Base-by-base conservation (phyloP, 2,113 vertebrate species). In the Nettapus auritus region DNA sequence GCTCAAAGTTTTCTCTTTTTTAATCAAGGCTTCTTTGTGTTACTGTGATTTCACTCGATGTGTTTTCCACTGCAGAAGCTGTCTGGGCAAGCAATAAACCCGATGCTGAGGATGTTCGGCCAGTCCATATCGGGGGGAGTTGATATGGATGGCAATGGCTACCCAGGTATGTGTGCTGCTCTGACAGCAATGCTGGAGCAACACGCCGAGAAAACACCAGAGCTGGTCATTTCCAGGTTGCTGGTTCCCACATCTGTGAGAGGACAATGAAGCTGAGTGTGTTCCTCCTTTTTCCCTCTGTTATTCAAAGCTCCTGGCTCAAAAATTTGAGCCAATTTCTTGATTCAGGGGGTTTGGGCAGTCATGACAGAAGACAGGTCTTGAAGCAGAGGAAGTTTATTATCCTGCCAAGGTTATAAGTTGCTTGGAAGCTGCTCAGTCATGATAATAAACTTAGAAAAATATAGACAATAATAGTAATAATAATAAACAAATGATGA, bases 111-210 rank as follows among this genome's bases (percentile, higher is more conserved):
- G 96, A 99, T 99, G 99, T 99, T 99, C 84, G 99, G 99, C 40
- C 99, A 99, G 97, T 99, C 99, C 28, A 98, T 99, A 97, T 99
- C 99, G 5, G 99, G 99, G 82, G 98, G 97, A 87, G 97, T 99
- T 34, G 99, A 99, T 97, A 99, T 99, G 99, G 99, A 99, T 95
- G 98, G 98, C 93, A 99, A 99, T 57, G 99, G 98, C 87, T 99
- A 99, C 86, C 97, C 98, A 98, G 99, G 99, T 99, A 98, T 36
- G 97, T 96, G 26, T 1, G 7, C 76, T 80, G 3, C 34, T 75
- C 36, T 40, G 44, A 9, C 52, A 53, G 26, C 2, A 18, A 56
- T 16, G 66, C 23, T 4, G 56, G n/a, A 68, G 86, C 64, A 82
- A 8, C 3, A 36, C 64, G 33, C 26, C 95, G 64, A 84, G 46